Conservation (phyloP, 2,888 invertebrate species). For the Serripes groenlandicus region DNA sequence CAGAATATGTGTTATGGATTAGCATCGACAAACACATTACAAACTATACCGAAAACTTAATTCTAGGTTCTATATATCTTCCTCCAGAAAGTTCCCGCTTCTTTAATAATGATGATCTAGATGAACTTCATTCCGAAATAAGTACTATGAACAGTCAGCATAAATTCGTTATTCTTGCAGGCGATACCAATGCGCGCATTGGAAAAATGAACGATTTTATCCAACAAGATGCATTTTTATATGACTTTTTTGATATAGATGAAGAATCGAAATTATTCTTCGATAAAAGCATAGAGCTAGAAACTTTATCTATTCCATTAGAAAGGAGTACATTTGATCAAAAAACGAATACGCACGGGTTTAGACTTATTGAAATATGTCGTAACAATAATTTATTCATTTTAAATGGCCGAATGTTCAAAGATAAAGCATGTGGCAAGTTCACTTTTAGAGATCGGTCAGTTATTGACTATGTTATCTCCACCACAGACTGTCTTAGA, state of each 20-base stretch:
- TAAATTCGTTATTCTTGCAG: constrained; percentile 11
- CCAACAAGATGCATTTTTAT: not conserved
- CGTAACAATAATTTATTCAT: constrained; percentile 36
- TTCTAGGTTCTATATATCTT: constrained; percentile 23
- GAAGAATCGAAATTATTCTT: not conserved
- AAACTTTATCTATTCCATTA: not conserved
- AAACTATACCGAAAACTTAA: not conserved
- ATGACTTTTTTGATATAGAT: constrained; percentile 13
- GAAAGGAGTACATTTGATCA: constrained; percentile 16
- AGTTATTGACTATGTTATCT: constrained; percentile 38
- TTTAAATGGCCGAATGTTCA: constrained; percentile 22
- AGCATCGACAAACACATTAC: constrained; percentile 8
- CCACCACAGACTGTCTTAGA: constrained; percentile 6
- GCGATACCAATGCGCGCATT: constrained; percentile 14
- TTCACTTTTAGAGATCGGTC: constrained; percentile 29
- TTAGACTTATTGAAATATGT: constrained; percentile 22
- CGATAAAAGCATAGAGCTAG: not conserved
- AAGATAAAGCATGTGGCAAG: constrained; percentile 17
- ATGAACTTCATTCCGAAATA: constrained; percentile 22
- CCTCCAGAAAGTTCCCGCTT: constrained; percentile 29
- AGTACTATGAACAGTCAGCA: not conserved
- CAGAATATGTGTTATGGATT: constrained; percentile 33
- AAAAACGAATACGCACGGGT: constrained; percentile 27
- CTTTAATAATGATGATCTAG: constrained; percentile 8
- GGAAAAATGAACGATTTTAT: constrained; percentile 6